Base-by-base conservation (phyloP, 2,797 vertebrate species). In the Darevskia nairensis region DNA sequence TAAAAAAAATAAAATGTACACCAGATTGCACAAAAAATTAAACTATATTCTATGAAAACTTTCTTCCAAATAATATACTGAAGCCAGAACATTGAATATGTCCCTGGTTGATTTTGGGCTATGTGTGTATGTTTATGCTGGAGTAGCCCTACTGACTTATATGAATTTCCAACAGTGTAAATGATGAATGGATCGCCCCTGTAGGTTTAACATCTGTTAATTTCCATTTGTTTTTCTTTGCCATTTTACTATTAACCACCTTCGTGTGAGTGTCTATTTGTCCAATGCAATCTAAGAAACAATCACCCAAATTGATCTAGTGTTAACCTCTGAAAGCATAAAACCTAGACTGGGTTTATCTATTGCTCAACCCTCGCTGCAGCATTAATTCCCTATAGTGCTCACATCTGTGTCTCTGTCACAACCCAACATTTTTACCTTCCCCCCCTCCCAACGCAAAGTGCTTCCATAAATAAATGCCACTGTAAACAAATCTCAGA, bases 291-390 rank as follows among this genome's bases (percentile, higher is more conserved):
- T 97, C 96, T 93, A 93, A 94, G 94, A 95, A 95, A 96, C 95
- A 96, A 96, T 97, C 96, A 94, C 94, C 95, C 95, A 96, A 97
- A 97, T 96, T 96, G 96, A 97, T 96, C 93, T 71, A 91, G 91
- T 0, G 46, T 95, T 97, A 97, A 96, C 96, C 96, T 97, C 94
- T 92, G 94, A 90, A 95, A 95, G 94, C 89, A 91, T 89, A 72
- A 93, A 94, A 94, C 90, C 84, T 78, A 89, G 94, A 35, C 94
- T 94, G 84, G 2, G 96, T 96, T 95, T 94, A 96, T 96, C 96
- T 94, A 92, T 95, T 75, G 86, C 90, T 95, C 39, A 64, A 89
- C 93, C 94, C 93, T 91, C 41, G 72, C 86, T 78, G 88, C 89
- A 89, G 92, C 90, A 91, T 91, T 94, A 96, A 97, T 97, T 97